Evolutionary conservation across 2,888 invertebrate species (phyloP), one percentile per base, ranked within the genome.

Genomic region (Brachynemurus nebulosus): DNA sequence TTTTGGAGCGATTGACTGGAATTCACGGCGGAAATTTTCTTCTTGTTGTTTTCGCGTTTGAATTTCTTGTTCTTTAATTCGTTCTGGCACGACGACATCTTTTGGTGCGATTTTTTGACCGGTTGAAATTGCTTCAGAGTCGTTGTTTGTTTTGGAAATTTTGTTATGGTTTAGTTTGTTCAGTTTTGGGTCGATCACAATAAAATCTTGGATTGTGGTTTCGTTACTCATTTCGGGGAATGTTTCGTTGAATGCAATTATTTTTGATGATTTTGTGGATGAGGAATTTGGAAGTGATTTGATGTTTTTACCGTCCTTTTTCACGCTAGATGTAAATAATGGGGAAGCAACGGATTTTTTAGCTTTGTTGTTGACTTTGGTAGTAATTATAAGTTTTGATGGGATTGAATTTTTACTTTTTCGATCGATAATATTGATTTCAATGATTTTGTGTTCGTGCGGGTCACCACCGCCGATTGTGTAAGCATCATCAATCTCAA

Each of bases 81-180:
- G 21, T 20, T 42, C 42, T 21, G 27, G 38, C 9, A 25, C 21
- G 14, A 14, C 23, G 4, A 42, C 37, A n/a, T 21, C 42, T 20
- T 23, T 33, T 11, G 42, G 38, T 16, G 45, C n/a, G 37, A 14
- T 11, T n/a, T 19, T 7, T 9, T 14, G 18, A 7, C 17, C 12
- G 12, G 16, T 23, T 1, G 48, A 30, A 9, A 48, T 49, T 14
- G 45, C 39, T 48, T 57, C 55, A 44, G 51, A 55, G 5, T 58
- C 53, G 46, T 54, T 56, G 49, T 54, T 55, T 21, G 51, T 45
- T 7, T 50, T 34, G n/a, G 30, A 30, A 19, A 4, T 19, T 27
- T 55, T 19, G 27, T 55, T 53, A 48, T 53, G 67, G 65, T 56
- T 72, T 66, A 17, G 66, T 65, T 56, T 67, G 62, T 59, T 70